A percentile compares a stretch with the other conserved stretches of the same genome.
Evolutionary conservation across 2,113 vertebrate species (phyloP).

Genomic region (Tor tambroides): DNA sequence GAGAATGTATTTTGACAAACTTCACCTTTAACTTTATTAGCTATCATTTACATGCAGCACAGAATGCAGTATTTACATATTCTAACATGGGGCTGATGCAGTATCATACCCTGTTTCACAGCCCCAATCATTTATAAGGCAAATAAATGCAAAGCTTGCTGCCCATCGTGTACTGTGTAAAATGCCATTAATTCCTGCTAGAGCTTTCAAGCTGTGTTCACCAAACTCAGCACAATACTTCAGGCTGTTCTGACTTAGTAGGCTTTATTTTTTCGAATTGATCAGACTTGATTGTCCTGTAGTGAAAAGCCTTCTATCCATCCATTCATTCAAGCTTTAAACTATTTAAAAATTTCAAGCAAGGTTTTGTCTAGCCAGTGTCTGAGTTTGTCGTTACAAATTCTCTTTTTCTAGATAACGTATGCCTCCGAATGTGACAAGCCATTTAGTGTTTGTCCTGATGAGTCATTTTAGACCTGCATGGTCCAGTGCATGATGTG

Average conservation of each 20-base stretch:
- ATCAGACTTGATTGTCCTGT: neutral
- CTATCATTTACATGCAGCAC: neutral
- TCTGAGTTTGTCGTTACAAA: neutral
- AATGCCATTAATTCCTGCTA: slow-evolving; percentile 19
- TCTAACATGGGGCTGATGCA: neutral
- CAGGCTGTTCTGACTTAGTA: slow-evolving; percentile 23
- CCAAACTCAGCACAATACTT: slow-evolving; percentile 29
- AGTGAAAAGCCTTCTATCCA: neutral
- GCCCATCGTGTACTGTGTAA: slow-evolving; percentile 8
- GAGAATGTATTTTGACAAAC: neutral
- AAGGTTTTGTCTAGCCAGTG: neutral
- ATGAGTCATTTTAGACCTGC: slow-evolving; percentile 43
- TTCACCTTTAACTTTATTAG: neutral
- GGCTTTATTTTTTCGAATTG: neutral
- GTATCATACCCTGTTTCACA: neutral
- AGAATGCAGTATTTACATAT: neutral
- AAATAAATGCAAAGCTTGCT: slow-evolving; percentile 26
- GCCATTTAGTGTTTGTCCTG: slow-evolving; percentile 22
- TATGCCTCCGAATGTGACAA: slow-evolving; percentile 30
- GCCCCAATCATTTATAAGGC: neutral
- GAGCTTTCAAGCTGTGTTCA: slow-evolving; percentile 30
- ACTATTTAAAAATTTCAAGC: neutral
- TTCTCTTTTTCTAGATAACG: slow-evolving; percentile 16
- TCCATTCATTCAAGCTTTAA: neutral
- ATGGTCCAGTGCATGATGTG: slow-evolving; percentile 26